These are phyloP conservation scores for Psix sp. DNA, from an alignment of 1,140 invertebrate species.

Conservation along the genomic window DNA sequence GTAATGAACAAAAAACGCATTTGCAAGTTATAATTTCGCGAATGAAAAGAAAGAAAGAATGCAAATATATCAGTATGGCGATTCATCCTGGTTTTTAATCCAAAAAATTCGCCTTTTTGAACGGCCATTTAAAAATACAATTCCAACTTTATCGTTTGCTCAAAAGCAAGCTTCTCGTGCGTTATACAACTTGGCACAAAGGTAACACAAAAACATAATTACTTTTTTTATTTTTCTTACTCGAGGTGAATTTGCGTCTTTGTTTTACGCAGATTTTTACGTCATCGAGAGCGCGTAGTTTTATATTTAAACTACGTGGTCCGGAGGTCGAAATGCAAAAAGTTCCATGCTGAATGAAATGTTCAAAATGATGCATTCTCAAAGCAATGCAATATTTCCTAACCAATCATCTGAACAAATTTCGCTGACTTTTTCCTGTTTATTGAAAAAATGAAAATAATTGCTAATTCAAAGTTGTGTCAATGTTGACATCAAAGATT, in stretches of 20 bases:
- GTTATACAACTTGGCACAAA: conserved; percentile 33
- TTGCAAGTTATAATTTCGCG: too few species aligned
- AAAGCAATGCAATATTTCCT: too few species aligned
- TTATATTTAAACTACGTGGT: conserved; percentile 22
- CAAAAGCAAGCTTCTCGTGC: conserved; percentile 5
- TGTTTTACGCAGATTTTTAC: conserved; percentile 26
- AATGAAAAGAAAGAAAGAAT: too few species aligned
- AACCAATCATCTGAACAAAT: too few species aligned
- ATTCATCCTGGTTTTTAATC: not conserved
- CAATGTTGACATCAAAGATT: too few species aligned
- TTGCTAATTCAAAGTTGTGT: too few species aligned
- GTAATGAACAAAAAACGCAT: too few species aligned
- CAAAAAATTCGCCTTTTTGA: conserved; percentile 1
- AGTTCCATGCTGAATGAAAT: too few species aligned
- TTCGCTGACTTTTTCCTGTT: too few species aligned
- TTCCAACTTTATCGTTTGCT: not conserved
- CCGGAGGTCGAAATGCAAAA: too few species aligned
- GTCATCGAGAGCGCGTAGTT: conserved; percentile 13
- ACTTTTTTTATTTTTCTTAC: conserved; percentile 15
- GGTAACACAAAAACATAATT: conserved; percentile 38
- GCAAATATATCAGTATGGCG: not conserved
- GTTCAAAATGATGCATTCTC: too few species aligned
- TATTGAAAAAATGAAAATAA: too few species aligned
- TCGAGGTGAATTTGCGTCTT: conserved; percentile 31
- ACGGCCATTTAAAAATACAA: conserved; percentile 4